Base-by-base conservation (phyloP, 2,113 vertebrate genomes). In the Percopsis transmontana region DNA sequence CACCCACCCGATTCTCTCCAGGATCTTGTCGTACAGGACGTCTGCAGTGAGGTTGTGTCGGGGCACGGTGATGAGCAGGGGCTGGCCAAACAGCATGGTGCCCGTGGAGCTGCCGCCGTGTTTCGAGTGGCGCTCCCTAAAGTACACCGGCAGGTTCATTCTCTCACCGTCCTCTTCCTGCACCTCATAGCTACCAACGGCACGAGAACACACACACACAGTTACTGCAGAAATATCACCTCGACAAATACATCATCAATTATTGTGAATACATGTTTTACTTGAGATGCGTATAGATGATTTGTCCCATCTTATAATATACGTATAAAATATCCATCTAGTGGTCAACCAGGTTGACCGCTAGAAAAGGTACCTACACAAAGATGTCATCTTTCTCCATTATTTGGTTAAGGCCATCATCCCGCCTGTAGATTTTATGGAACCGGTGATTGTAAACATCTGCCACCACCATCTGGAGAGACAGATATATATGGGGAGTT, bases 361-460 rank as follows among this genome's bases (percentile, higher is more conserved):
- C n/a, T n/a, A n/a, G n/a, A n/a, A n/a, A n/a, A n/a, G n/a, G 48
- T 0, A 92, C 96, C 93, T 89, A 98, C 97, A 99, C 94, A 89
- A 97, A 98, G 79, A 99, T 99, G 91, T 97, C 94, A 55, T 99
- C 97, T 84, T 96, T 96, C 62, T 97, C 94, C 92, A 96, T 93
- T 64, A 98, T 98, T 80, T 95, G 93, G 86, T 93, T 98, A 84
- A 99, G 95, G 73, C 93, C 93, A 79, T 99, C 97, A 72, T 97
- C 96, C 81, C 92, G 92, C 84, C 94, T 93, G 85, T 97, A 98
- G 67, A 98, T 94, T 92, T 99, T 98, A 85, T 98, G 96, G 89
- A 98, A 99, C 48, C 96, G 93, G 75, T 98, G 96, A 92, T 97
- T 99, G 89, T 99, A 98, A 78, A 99, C 95, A 27, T 98, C 96